phyloP scores from a whole-genome alignment of 2,797 vertebrate genomes.

The Hypotaenidia okinawae region DNA sequence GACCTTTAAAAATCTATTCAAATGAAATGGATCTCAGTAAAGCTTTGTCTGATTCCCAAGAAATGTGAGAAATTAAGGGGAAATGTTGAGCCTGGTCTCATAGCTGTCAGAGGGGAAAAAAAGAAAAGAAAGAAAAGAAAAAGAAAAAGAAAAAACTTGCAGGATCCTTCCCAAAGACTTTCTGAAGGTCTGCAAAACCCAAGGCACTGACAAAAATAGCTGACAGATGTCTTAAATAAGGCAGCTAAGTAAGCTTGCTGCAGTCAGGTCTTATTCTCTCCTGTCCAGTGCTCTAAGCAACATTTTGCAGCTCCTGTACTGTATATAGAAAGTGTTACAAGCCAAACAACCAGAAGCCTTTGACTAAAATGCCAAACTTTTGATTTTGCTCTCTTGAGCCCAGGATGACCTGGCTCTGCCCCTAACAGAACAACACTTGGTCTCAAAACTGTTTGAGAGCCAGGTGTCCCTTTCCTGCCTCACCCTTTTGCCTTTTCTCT shows the following conservation, averaged over 20 bases:
- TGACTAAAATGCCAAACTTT: background rate
- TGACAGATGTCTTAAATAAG: background rate
- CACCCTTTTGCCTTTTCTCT: background rate
- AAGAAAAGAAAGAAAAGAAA: too few relatives aligned
- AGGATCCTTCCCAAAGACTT: background rate
- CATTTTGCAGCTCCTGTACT: background rate
- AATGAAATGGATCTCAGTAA: background rate
- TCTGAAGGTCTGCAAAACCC: background rate
- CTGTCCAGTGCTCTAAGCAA: background rate
- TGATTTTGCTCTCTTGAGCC: background rate
- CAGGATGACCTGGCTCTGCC: background rate
- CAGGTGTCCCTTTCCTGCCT: background rate
- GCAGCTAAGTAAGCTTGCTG: background rate
- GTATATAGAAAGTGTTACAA: background rate
- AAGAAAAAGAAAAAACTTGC: background rate
- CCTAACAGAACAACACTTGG: background rate
- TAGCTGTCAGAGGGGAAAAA: background rate
- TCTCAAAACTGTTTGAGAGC: background rate
- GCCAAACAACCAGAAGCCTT: constrained; percentile 36
- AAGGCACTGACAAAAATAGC: background rate
- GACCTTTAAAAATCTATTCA: background rate
- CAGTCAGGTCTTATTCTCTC: background rate
- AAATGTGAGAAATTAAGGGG: background rate
- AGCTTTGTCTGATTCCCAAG: background rate
- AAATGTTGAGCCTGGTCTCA: background rate